Evolutionary conservation across 2,888 invertebrate species (phyloP), one percentile per base, ranked within the genome.

Genomic region (Dryocosmus kuriphilus): DNA sequence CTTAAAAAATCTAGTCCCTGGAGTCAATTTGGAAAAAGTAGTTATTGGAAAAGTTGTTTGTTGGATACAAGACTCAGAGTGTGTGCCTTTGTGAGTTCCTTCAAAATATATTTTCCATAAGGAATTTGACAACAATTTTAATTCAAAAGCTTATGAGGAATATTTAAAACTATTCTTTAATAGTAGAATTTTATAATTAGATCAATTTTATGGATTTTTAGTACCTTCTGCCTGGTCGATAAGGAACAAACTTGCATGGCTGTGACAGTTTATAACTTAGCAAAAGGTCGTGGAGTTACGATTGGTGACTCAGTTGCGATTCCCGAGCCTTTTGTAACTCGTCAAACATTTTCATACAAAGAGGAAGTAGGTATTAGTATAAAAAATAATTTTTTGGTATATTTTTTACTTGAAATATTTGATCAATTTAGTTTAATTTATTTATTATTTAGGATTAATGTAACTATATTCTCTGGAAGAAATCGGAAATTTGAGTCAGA

Each of bases 301-400:
- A 96, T 97, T 79, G 97, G 97, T 1, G 97, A 98, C 92, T 94
- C 95, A 38, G 95, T 98, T 19, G 95, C 96, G 11, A 94, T 97
- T 83, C 96, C 97, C 0, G 96, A 96, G 88, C 97, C 97, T 0
- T 93, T 91, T 84, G 89, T 96, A 57, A 93, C 93, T 55, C 90
- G 92, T 76, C 94, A 96, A 35, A 91, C 93, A 82, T 93, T 95
- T 87, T 91, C 91, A 75, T 93, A 94, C 85, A 92, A 92, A 84
- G 92, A 92, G 79, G 92, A 93, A 90, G 95, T 95, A 90, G 91
- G 92, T 89, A 80, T 79, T 84, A 75, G 80, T 27, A 16, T 22
- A 51, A 22, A 19, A n/a, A 61, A 46, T 5, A 38, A 57, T 55
- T 76, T 75, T 75, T 73, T 14, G 71, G 14, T 27, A 9, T 61